phyloP scores from a whole-genome alignment of 1,140 invertebrate species.

The Solenopsis invicta region DNA sequence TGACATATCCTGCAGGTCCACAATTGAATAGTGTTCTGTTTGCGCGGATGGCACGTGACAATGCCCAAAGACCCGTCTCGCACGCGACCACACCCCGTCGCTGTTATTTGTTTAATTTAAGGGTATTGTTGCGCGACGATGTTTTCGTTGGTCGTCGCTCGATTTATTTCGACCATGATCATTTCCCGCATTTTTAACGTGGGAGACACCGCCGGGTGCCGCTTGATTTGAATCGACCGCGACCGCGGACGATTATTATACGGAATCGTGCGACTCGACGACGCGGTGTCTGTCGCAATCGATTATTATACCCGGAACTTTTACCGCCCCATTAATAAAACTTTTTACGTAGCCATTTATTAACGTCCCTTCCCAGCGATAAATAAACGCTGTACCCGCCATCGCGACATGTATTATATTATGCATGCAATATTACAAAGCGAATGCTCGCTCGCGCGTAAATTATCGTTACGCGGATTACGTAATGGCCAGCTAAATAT shows the following conservation, averaged over 20 bases:
- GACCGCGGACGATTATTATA: neutral
- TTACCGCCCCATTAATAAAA: slow-evolving; percentile 42
- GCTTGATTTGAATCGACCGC: neutral
- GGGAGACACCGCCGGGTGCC: slow-evolving; percentile 27
- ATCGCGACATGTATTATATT: slow-evolving; percentile 57
- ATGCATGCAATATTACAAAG: slow-evolving; percentile 52
- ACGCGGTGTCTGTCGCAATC: neutral
- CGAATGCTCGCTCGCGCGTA: slow-evolving; percentile 22
- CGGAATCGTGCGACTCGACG: neutral
- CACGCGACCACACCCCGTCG: slow-evolving; percentile 69
- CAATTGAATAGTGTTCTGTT: slow-evolving; percentile 76
- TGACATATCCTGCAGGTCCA: slow-evolving; percentile 67
- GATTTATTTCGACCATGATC: slow-evolving; percentile 64
- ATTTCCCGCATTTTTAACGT: slow-evolving; percentile 74
- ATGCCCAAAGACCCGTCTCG: slow-evolving; percentile 58
- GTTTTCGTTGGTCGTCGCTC: slow-evolving; percentile 53
- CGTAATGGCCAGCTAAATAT: slow-evolving; percentile 51
- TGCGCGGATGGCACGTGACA: slow-evolving; percentile 75
- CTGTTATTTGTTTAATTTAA: slow-evolving; percentile 84
- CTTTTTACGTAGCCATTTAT: slow-evolving; percentile 51
- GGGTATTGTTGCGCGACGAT: slow-evolving; percentile 77
- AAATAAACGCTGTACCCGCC: slow-evolving; percentile 38
- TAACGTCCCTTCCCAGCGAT: slow-evolving; percentile 3
- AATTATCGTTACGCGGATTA: slow-evolving; percentile 52
- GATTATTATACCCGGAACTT: slow-evolving; percentile 6